Evolutionary conservation across 2,113 vertebrate genomes (phyloP).

Genomic region (Antigone vipio): DNA sequence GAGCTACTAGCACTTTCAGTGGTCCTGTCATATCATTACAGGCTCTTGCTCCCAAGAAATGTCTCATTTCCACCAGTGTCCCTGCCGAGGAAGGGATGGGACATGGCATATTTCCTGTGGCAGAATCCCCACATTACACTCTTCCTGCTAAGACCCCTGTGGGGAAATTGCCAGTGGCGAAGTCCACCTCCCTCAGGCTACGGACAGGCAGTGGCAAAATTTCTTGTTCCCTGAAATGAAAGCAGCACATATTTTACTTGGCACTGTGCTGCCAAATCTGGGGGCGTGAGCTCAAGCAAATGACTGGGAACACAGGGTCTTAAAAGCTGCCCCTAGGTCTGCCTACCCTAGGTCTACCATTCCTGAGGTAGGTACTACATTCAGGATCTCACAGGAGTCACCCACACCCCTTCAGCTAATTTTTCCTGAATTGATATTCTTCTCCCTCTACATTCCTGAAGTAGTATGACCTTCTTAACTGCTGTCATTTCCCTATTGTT

Average conservation of each 20-base stretch:
- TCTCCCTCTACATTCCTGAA: background rate
- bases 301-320: background rate
- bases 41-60: background rate
- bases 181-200: background rate
- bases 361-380: background rate
- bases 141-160: background rate
- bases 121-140: background rate
- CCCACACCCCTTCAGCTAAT: background rate
- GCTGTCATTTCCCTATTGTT: background rate
- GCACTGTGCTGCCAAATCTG: background rate
- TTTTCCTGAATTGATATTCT: background rate
- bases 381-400: background rate
- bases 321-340: background rate
- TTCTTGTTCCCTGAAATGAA: background rate
- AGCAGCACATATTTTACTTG: background rate
- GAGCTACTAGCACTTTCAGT: background rate
- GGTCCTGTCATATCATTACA: background rate
- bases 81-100: background rate
- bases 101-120: background rate
- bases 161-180: background rate
- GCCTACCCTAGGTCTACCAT: background rate
- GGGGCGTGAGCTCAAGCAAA: background rate
- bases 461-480: background rate
- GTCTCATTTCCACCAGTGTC: background rate
- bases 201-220: background rate